Base-by-base conservation (phyloP, 2,113 vertebrate species). In the Psephotus haematonotus region DNA sequence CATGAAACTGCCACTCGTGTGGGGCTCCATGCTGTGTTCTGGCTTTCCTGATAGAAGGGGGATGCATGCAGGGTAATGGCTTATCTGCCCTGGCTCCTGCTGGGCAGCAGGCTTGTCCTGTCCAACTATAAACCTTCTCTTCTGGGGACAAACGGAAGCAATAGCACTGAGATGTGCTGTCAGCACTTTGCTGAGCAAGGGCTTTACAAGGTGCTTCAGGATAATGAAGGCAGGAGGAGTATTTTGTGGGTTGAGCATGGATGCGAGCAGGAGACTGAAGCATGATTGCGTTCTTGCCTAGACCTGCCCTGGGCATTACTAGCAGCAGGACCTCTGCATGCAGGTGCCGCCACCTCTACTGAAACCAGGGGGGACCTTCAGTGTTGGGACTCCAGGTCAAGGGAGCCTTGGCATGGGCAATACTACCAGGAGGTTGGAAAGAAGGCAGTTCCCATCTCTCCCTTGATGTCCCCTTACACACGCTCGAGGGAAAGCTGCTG, bases 1-100 rank as follows among this genome's bases (percentile, higher is more conserved):
- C 35, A 17, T 28, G 63, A 67, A 53, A n/a, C 60, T 90, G 74
- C 39, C 35, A 2, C 4, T 0, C 0, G 10, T 33, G 20, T 3
- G 1, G 31, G 37, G 50, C 39, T 91, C 63, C 2, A 6, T 23
- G 82, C 43, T 95, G 20, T 64, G 78, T 1, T 4, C 69, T 69
- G 93, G 60, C 23, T 95, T 91, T 60, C 79, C 76, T 1, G 41
- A 65, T 0, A 35, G 63, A 1, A 41, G 5, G 71, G 19, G n/a
- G 62, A 84, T 2, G 10, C 7, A 1, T 84, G 74, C 31, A 49
- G 63, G 87, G 80, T 92, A 59, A 60, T 15, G 53, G 50, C 33
- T 77, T 3, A 0, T 25, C 28, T 14, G 9, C 20, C 53, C 29
- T 27, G 57, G n/a, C 41, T 67, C 20, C 74, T 50, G 31, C 60